A percentile compares a stretch with the other conserved stretches of the same genome.
phyloP scores from a whole-genome alignment of 1,140 invertebrate species.

The Euwallacea fornicatus region DNA sequence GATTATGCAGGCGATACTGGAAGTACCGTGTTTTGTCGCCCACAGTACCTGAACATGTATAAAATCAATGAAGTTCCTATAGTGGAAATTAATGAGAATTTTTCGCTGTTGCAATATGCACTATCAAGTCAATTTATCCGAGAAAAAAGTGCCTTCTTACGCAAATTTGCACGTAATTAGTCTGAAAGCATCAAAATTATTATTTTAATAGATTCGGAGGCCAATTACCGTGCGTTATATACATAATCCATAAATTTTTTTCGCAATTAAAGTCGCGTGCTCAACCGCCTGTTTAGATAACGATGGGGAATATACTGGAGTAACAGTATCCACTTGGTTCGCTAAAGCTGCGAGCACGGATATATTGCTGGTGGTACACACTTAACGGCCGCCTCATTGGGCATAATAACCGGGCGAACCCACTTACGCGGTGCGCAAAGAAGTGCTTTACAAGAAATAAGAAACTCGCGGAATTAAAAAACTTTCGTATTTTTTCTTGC shows the following conservation, averaged over 20 bases:
- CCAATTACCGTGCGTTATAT: slow-evolving; percentile 34
- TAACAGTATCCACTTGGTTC: slow-evolving; percentile 27
- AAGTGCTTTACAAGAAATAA: slow-evolving; percentile 7
- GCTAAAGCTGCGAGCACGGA: background rate
- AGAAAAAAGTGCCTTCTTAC: slow-evolving; percentile 9
- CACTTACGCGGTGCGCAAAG: background rate
- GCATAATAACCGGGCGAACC: background rate
- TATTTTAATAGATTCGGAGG: slow-evolving; percentile 34
- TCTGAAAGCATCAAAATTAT: slow-evolving; percentile 33
- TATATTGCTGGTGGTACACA: slow-evolving; percentile 11
- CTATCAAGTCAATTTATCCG: slow-evolving; percentile 6
- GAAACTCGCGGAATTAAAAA: slow-evolving; percentile 35
- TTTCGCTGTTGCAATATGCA: background rate
- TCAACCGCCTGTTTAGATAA: slow-evolving; percentile 37
- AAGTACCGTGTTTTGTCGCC: slow-evolving; percentile 20
- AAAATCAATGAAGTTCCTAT: background rate
- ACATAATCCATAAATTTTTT: slow-evolving; percentile 35
- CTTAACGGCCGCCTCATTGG: background rate
- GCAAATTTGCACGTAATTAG: slow-evolving; percentile 29
- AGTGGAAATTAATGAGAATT: background rate
- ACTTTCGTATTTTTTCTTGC: slow-evolving; percentile 38
- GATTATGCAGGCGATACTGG: slow-evolving; percentile 10
- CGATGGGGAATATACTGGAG: slow-evolving; percentile 29
- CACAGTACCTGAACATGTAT: background rate
- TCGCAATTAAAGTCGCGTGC: slow-evolving; percentile 38